Evolutionary conservation across 2,797 vertebrate genomes (phyloP).

Genomic region (Pyrrhura leucotis): DNA sequence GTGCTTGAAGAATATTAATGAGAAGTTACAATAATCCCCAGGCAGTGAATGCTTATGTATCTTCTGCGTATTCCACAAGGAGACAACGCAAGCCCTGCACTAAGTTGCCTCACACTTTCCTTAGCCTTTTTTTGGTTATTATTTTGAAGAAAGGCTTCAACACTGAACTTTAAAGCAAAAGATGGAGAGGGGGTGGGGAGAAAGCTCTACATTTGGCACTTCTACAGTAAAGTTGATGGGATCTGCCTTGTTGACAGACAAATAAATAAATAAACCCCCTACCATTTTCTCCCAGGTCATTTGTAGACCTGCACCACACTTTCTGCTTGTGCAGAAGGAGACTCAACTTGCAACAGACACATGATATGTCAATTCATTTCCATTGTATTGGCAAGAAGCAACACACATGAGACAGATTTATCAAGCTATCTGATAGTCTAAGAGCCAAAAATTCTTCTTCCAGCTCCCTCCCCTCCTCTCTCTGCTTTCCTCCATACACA

Average conservation of each 20-base stretch:
- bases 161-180: neutral
- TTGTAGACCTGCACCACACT: constrained; percentile 11
- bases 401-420: constrained; percentile 46
- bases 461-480: neutral
- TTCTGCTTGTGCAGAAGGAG: constrained; percentile 16
- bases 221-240: neutral
- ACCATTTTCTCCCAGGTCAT: neutral
- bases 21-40: neutral
- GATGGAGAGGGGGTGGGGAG: neutral
- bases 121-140: neutral
- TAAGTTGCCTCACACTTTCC: neutral
- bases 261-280: constrained; percentile 11
- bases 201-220: neutral
- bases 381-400: constrained; percentile 45
- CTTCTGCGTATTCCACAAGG: neutral
- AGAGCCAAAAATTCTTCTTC: constrained; percentile 42
- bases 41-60: neutral
- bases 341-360: neutral
- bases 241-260: neutral
- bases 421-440: constrained; percentile 55
- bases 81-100: neutral
- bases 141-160: constrained; percentile 9
- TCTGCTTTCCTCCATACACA: neutral
- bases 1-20: constrained; percentile 24
- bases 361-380: constrained; percentile 6